These are phyloP conservation scores for Nixonia krombeini DNA, from an alignment of 1,140 invertebrate genomes.

Conservation along the genomic window DNA sequence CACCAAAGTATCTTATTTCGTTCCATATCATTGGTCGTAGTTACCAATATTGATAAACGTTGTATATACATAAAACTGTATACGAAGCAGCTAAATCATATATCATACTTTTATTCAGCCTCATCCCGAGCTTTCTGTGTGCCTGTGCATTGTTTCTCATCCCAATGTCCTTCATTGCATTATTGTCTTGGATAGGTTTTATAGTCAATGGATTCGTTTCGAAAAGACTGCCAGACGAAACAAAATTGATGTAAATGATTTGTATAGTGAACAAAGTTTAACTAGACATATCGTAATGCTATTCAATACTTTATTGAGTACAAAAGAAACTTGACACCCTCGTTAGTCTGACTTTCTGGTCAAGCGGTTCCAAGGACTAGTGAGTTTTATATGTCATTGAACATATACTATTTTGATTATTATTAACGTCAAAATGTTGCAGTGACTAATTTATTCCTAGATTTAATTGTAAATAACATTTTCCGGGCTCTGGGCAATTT, in stretches of 20 bases:
- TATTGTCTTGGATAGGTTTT: slow-evolving; percentile 10
- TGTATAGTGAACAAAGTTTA: too few relatives aligned
- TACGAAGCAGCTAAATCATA: slow-evolving; percentile 20
- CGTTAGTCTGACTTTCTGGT: background rate
- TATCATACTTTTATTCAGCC: slow-evolving; percentile 19
- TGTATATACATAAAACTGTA: slow-evolving; percentile 13
- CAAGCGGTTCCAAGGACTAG: background rate
- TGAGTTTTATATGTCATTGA: background rate
- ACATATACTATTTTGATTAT: too few relatives aligned
- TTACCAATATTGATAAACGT: slow-evolving; percentile 21
- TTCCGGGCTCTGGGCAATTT: too few relatives aligned
- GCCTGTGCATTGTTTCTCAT: slow-evolving; percentile 26
- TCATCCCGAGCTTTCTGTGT: slow-evolving; percentile 33
- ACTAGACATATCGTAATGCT: too few relatives aligned
- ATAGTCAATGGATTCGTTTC: slow-evolving; percentile 18
- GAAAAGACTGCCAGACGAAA: too few relatives aligned
- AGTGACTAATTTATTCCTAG: too few relatives aligned
- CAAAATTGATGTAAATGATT: too few relatives aligned
- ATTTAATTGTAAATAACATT: too few relatives aligned
- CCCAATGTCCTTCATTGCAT: slow-evolving; percentile 35
- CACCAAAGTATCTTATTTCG: slow-evolving; percentile 2
- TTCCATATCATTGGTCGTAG: slow-evolving; percentile 24
- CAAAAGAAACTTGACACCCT: too few relatives aligned
- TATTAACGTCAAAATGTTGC: too few relatives aligned
- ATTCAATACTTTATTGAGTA: too few relatives aligned